These are phyloP conservation scores for Caerostris extrusa DNA, from an alignment of 1,140 invertebrate genomes.

Conservation along the genomic window DNA sequence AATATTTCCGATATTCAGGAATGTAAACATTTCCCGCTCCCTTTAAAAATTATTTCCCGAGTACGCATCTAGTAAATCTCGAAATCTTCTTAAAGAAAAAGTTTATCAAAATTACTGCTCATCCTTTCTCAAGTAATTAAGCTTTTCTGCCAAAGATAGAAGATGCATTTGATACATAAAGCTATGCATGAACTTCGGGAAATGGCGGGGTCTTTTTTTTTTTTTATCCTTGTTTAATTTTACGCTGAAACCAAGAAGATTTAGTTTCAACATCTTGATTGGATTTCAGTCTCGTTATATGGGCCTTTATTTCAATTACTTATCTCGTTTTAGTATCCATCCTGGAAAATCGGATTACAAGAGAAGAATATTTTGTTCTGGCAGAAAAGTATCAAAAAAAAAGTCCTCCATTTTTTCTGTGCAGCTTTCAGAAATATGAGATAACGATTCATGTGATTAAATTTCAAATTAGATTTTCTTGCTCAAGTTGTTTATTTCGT, in stretches of 20 bases:
- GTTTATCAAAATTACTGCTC: not conserved
- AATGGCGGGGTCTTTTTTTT: too few relatives aligned
- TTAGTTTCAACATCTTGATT: slow-evolving; percentile 24
- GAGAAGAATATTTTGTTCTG: not conserved
- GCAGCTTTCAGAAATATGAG: too few relatives aligned
- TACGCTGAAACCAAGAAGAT: not conserved
- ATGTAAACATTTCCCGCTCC: too few relatives aligned
- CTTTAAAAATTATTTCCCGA: too few relatives aligned
- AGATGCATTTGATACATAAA: not conserved
- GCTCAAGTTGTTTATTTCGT: too few relatives aligned
- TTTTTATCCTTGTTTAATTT: not conserved
- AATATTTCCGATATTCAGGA: too few relatives aligned
- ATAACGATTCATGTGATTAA: too few relatives aligned
- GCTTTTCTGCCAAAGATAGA: not conserved
- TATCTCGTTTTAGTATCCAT: slow-evolving; percentile 26
- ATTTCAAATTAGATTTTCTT: too few relatives aligned
- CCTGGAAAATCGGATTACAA: slow-evolving; percentile 36
- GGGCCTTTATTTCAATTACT: slow-evolving; percentile 29
- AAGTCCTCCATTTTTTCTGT: too few relatives aligned
- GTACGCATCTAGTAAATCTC: too few relatives aligned
- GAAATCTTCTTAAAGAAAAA: too few relatives aligned
- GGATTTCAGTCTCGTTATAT: slow-evolving; percentile 19
- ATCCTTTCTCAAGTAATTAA: not conserved
- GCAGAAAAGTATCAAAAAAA: too few relatives aligned
- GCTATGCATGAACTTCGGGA: not conserved